phyloP scores from a whole-genome alignment of 1,140 invertebrate species.

The Papilio helenus region DNA sequence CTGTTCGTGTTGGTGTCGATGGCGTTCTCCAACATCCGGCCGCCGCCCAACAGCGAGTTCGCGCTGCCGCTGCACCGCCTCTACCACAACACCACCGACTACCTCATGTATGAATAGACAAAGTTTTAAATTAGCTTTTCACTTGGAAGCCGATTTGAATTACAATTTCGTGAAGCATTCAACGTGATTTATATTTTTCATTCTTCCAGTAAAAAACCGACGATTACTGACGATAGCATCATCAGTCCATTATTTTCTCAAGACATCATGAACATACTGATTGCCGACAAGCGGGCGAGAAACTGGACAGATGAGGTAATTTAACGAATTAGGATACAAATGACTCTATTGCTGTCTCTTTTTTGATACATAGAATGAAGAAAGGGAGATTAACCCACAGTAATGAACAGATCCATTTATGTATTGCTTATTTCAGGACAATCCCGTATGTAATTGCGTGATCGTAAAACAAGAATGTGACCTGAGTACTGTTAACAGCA shows the following conservation, averaged over 20 bases:
- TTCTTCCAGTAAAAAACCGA: constrained; percentile 53
- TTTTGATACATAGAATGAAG: too few relatives aligned
- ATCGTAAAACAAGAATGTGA: constrained; percentile 60
- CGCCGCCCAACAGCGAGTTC: constrained; percentile 85
- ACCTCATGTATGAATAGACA: constrained; percentile 75
- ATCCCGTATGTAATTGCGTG: constrained; percentile 59
- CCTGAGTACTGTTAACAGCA: constrained; percentile 33
- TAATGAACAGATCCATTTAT: too few relatives aligned
- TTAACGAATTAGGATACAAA: neutral
- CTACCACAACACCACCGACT: constrained; percentile 82
- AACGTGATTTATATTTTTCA: neutral
- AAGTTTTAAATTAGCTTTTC: too few relatives aligned
- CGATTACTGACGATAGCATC: constrained; percentile 46
- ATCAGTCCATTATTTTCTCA: constrained; percentile 52
- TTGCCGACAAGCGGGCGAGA: constrained; percentile 44
- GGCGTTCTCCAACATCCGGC: constrained; percentile 86
- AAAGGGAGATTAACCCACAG: too few relatives aligned
- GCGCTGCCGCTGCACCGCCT: constrained; percentile 82
- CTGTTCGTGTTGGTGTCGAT: constrained; percentile 86
- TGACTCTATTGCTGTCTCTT: neutral
- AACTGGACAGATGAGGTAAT: constrained; percentile 65
- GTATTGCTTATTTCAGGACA: constrained; percentile 62
- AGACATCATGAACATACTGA: constrained; percentile 51
- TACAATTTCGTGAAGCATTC: too few relatives aligned
- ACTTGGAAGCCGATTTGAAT: too few relatives aligned